phyloP scores from a whole-genome alignment of 2,888 invertebrate genomes.

The Coleophora flavipennella region DNA sequence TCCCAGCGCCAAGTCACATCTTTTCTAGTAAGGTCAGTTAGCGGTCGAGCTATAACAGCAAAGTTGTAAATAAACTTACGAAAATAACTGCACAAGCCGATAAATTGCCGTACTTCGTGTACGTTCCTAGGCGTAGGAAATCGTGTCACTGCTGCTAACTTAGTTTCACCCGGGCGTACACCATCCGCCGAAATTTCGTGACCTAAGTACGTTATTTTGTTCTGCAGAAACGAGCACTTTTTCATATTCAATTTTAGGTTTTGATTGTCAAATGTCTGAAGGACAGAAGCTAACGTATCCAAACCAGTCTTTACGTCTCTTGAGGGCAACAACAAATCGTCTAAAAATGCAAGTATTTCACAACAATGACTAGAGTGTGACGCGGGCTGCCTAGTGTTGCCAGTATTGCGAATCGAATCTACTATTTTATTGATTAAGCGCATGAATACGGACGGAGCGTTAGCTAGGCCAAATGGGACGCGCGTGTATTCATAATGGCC shows the following conservation, averaged over 20 bases:
- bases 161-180: constrained; percentile 5
- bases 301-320: not conserved
- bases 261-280: not conserved
- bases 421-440: not conserved
- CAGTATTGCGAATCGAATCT: not conserved
- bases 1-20: constrained; percentile 6
- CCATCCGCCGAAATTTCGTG: constrained; percentile 7
- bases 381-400: not conserved
- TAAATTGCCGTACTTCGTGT: constrained; percentile 8
- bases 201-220: constrained; percentile 7
- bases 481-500: not conserved
- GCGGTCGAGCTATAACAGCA: constrained; percentile 1
- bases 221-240: constrained; percentile 11
- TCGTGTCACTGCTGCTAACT: constrained; percentile 6
- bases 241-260: constrained; percentile 4
- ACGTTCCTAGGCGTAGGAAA: constrained; percentile 10
- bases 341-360: not conserved
- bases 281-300: not conserved
- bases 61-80: constrained; percentile 3
- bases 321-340: not conserved
- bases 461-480: too few relatives aligned
- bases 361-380: not conserved
- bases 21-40: constrained; percentile 3
- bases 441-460: too few relatives aligned
- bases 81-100: constrained; percentile 7